Conservation (phyloP, 2,797 vertebrate species). For the Picus viridis region DNA sequence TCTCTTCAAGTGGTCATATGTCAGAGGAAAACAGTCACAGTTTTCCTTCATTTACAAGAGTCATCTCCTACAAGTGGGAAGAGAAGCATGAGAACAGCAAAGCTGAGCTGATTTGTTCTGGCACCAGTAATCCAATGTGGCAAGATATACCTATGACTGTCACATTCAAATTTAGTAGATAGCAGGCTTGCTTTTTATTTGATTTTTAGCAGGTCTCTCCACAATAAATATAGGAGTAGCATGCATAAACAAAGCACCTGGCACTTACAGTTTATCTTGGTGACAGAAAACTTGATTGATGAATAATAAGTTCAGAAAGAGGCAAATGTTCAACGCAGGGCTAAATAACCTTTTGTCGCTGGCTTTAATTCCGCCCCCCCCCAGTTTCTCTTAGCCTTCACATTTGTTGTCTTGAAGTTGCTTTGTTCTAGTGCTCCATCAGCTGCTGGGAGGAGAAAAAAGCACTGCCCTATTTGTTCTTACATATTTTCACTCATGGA, state of each 20-base stretch:
- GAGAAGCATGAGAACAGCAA: not conserved
- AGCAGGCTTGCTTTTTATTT: constrained; percentile 49
- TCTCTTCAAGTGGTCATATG: not conserved
- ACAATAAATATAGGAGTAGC: constrained; percentile 63
- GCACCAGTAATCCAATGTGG: not conserved
- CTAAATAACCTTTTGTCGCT: constrained; percentile 39
- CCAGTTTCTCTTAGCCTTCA: not conserved
- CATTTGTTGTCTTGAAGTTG: not conserved
- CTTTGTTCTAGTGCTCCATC: not conserved
- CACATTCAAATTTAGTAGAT: constrained; percentile 57
- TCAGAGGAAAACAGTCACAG: not conserved
- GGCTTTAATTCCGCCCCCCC: not conserved
- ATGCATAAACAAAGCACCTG: constrained; percentile 60
- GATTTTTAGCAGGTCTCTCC: constrained; percentile 56
- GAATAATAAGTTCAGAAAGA: constrained; percentile 61
- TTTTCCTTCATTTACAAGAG: not conserved
- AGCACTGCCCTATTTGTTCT: not conserved
- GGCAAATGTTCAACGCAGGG: constrained; percentile 47
- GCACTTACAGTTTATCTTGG: constrained; percentile 66
- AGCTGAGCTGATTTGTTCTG: constrained; percentile 9
- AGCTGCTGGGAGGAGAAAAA: not conserved
- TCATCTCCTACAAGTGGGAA: not conserved
- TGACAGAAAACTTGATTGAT: constrained; percentile 65
- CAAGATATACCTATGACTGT: constrained; percentile 56
- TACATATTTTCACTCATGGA: not conserved